phyloP scores from a whole-genome alignment of 2,797 vertebrate species.

The Chromis chromis region DNA sequence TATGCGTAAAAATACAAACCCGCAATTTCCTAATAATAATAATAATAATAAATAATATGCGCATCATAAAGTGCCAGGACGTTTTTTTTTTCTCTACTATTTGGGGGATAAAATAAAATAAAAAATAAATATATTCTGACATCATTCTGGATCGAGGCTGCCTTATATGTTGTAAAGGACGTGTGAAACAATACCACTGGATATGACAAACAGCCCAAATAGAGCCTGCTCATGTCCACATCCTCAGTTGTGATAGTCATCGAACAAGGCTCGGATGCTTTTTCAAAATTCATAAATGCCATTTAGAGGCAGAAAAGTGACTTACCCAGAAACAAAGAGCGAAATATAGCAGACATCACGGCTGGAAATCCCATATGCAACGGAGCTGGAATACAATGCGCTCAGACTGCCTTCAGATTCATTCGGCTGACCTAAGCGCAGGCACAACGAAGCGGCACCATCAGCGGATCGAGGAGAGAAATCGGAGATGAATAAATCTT shows the following conservation, averaged over 20 bases:
- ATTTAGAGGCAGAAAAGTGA: constrained; percentile 48
- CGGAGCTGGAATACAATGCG: constrained; percentile 79
- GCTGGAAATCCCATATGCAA: constrained; percentile 81
- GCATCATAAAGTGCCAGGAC: constrained; percentile 8
- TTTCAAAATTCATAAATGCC: constrained; percentile 26
- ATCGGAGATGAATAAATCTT: constrained; percentile 67
- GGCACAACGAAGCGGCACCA: constrained; percentile 71
- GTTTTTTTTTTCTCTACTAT: not conserved
- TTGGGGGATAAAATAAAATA: not conserved
- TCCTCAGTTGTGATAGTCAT: not conserved
- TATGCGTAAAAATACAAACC: not conserved
- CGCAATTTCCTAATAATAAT: not conserved
- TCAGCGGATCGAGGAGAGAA: constrained; percentile 57
- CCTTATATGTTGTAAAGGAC: constrained; percentile 32
- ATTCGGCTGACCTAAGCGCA: constrained; percentile 75
- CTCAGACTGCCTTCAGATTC: constrained; percentile 73
- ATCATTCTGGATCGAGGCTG: constrained; percentile 55
- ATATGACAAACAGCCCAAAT: not conserved
- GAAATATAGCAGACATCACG: constrained; percentile 85
- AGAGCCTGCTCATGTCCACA: not conserved
- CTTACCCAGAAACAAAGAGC: constrained; percentile 87
- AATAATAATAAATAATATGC: not conserved
- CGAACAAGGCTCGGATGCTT: constrained; percentile 9
- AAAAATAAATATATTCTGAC: constrained; percentile 64
- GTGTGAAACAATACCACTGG: not conserved